Evolutionary conservation across 2,113 vertebrate species (phyloP).

Genomic region (Cebidichthys violaceus): DNA sequence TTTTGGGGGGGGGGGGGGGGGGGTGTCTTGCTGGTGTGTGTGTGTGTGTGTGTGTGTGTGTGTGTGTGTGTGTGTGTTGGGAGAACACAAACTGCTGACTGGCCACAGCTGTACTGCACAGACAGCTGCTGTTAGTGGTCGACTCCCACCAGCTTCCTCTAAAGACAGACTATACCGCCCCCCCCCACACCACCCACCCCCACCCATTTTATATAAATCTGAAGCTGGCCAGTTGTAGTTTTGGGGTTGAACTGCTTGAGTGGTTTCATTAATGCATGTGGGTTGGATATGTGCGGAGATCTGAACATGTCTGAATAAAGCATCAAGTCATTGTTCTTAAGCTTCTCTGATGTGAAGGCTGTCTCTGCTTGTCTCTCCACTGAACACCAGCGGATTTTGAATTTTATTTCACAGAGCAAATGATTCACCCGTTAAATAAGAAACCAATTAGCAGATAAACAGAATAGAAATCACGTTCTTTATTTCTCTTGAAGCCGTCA

Average conservation of each 20-base stretch:
- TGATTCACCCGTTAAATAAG: not conserved
- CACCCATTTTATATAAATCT: no score
- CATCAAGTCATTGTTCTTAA: not conserved
- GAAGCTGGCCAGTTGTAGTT: not conserved
- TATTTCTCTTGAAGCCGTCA: not conserved
- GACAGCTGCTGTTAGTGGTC: conserved; percentile 13
- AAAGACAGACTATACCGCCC: not conserved
- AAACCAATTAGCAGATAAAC: no score
- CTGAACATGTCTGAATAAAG: not conserved
- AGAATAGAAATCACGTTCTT: no score
- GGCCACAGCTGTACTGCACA: conserved; percentile 40
- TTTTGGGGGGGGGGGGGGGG: not conserved
- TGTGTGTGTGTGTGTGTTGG: conserved; percentile 6
- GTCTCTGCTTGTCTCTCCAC: not conserved
- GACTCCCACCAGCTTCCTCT: conserved; percentile 9
- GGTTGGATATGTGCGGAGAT: not conserved
- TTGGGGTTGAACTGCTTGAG: not conserved
- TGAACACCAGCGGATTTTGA: not conserved
- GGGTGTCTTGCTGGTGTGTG: conserved; percentile 18
- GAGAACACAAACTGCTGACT: conserved; percentile 58
- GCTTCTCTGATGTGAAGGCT: not conserved
- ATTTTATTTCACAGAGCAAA: not conserved
- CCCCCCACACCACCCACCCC: not conserved
- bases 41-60: conserved; percentile 9
- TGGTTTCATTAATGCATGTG: not conserved